phyloP scores from a whole-genome alignment of 2,797 vertebrate species.

The Crocidura indochinensis region DNA sequence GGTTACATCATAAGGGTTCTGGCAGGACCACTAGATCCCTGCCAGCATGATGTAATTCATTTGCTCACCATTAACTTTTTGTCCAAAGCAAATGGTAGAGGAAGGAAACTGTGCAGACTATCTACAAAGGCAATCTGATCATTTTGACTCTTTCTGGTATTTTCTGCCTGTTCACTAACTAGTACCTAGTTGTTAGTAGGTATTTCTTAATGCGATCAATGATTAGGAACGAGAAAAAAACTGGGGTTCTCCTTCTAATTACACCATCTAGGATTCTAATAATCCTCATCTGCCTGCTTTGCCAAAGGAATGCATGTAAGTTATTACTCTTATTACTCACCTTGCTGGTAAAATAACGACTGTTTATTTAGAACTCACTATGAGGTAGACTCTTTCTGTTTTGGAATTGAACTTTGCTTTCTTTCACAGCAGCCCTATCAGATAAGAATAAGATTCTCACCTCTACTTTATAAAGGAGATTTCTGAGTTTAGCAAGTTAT shows the following conservation, averaged over 20 bases:
- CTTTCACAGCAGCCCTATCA: slow-evolving; percentile 15
- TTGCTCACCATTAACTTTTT: background rate
- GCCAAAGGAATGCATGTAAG: slow-evolving; percentile 13
- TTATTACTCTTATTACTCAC: slow-evolving; percentile 23
- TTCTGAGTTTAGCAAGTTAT: background rate
- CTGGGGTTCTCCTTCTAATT: slow-evolving; percentile 8
- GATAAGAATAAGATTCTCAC: background rate
- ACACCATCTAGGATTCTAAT: background rate
- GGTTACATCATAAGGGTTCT: background rate
- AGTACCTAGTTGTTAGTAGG: background rate
- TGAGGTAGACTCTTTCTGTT: background rate
- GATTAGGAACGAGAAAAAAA: slow-evolving; percentile 33
- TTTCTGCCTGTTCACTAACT: background rate
- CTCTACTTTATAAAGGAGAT: background rate
- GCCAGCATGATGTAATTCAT: background rate
- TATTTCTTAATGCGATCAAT: slow-evolving; percentile 22
- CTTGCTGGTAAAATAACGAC: slow-evolving; percentile 6
- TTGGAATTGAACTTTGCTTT: slow-evolving; percentile 43
- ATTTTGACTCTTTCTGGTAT: slow-evolving; percentile 9
- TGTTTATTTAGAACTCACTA: background rate
- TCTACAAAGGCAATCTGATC: background rate
- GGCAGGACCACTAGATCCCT: background rate
- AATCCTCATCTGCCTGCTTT: slow-evolving; percentile 35
- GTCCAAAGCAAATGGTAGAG: background rate
- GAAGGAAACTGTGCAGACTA: background rate